A percentile compares a stretch with the other conserved stretches of the same genome.
Evolutionary conservation across 2,797 vertebrate genomes (phyloP).

Genomic region (Poecilia wingei): DNA sequence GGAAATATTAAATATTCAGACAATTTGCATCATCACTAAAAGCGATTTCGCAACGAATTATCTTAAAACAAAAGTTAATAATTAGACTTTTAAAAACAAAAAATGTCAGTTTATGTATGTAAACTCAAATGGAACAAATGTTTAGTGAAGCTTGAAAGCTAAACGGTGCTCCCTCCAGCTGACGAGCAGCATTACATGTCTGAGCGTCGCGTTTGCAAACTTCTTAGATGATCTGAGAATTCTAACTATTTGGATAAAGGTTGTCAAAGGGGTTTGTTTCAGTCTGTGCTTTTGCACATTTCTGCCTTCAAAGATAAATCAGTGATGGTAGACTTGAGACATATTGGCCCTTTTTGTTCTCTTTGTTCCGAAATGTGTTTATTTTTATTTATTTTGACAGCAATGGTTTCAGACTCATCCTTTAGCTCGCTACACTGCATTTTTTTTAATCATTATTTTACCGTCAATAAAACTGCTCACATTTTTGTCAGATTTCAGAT

Average conservation of each 20-base stretch:
- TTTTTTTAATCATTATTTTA: background rate
- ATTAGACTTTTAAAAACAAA: background rate
- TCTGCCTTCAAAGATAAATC: background rate
- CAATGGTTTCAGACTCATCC: background rate
- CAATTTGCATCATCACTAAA: background rate
- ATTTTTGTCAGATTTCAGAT: constrained; percentile 18
- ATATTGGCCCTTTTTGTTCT: constrained; percentile 2
- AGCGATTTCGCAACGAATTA: background rate
- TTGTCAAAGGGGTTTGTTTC: background rate
- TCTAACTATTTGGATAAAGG: background rate
- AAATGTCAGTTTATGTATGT: background rate
- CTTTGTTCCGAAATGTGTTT: background rate
- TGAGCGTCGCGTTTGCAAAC: background rate
- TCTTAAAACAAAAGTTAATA: background rate
- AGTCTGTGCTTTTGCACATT: background rate
- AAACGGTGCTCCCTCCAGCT: background rate
- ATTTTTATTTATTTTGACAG: constrained; percentile 11
- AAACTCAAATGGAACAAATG: background rate
- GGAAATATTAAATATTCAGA: background rate
- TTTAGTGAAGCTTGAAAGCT: background rate
- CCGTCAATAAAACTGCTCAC: background rate
- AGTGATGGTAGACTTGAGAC: background rate
- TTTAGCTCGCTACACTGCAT: background rate
- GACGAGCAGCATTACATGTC: background rate
- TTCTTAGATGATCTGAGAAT: background rate